Evolutionary conservation across 1,140 invertebrate species (phyloP).

Genomic region (Mercenaria mercenaria): DNA sequence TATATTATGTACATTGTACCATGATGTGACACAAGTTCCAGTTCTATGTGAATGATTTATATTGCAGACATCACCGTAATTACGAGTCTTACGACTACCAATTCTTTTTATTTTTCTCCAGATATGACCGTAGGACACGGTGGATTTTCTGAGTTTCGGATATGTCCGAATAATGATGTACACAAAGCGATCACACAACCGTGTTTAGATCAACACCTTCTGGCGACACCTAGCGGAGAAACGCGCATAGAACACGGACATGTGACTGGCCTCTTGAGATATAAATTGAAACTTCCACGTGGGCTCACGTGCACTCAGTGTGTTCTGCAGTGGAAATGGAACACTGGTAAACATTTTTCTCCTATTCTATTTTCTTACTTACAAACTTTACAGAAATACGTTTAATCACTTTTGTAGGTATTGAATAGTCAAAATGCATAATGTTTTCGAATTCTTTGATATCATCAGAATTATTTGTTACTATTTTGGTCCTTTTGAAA

Average conservation of each 20-base stretch:
- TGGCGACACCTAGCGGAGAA: constrained; percentile 41
- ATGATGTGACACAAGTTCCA: no score
- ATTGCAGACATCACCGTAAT: no score
- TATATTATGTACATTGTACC: no score
- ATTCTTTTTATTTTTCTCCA: no score
- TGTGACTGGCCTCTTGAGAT: background rate
- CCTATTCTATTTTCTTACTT: background rate
- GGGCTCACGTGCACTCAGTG: constrained; percentile 95
- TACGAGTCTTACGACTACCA: no score
- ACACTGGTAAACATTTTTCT: constrained; percentile 77
- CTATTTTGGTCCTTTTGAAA: background rate
- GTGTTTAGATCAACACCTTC: constrained; percentile 71
- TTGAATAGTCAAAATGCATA: background rate
- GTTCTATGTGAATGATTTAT: no score
- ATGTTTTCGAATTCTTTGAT: background rate
- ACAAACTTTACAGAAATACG: background rate
- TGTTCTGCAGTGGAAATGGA: constrained; percentile 96
- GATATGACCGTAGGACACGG: constrained; percentile 67
- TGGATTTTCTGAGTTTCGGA: constrained; percentile 95
- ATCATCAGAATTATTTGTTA: background rate
- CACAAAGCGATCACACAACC: constrained; percentile 65
- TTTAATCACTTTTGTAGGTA: background rate
- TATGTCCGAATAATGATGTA: constrained; percentile 90
- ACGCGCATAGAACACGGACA: background rate
- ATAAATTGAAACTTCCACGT: constrained; percentile 88